Evolutionary conservation across 2,797 vertebrate species (phyloP), one percentile per base, ranked within the genome.

Genomic region (Urocyon cinereoargenteus): DNA sequence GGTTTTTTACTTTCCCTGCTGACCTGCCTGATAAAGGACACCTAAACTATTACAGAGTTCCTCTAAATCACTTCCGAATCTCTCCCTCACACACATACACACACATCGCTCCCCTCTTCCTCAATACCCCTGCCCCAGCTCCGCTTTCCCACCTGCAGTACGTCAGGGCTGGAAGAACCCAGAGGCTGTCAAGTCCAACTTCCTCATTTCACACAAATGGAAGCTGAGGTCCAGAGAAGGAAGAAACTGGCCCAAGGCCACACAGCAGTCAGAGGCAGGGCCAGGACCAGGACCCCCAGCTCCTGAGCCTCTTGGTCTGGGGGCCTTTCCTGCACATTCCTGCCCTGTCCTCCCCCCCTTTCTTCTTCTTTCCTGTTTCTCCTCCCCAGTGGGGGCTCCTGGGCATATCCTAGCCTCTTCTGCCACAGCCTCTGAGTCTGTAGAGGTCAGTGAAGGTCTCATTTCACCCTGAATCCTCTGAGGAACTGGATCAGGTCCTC

Each of bases 161-260:
- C 18, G 15, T 64, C n/a, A 57, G 68, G 64, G 28, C 22, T 24
- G 13, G 36, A 89, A 64, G 18, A 64, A 19, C 40, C n/a, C 61
- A n/a, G 2, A 57, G 19, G 53, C 11, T 24, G 10, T 79, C 85
- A 62, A 9, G 11, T 70, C 36, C 70, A 86, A 45, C 75, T 94
- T 95, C 68, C 53, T 89, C 79, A 66, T 55, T 94, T 94, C 45
- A 84, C 53, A 92, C 51, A 66, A 73, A 92, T 13, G 66, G 59
- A 93, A 94, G 90, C 64, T 51, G 83, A 86, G 62, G 82, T 86
- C 59, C 78, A 70, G 86, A 82, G 28, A 64, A 24, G 12, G 53
- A 75, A 95, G 57, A 34, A 93, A 79, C 36, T 26, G 73, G 36
- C 13, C 61, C 31, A 34, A 26, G 79, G 59, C 61, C 73, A 83